Conservation (phyloP, 1,140 invertebrate species). For the Drosophila repletoides region DNA sequence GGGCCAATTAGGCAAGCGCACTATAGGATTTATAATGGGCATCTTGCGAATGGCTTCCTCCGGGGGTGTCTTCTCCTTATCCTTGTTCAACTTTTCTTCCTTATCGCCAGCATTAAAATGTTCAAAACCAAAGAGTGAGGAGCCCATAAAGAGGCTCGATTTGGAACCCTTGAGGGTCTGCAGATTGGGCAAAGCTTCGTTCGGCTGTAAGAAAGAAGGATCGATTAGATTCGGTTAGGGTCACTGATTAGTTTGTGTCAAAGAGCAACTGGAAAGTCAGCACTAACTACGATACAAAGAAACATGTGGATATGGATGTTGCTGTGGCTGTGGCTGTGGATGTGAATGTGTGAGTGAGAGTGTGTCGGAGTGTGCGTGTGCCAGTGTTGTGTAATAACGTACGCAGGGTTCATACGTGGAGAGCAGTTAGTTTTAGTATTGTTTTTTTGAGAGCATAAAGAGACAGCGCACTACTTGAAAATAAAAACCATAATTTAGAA, state of each 20-base stretch:
- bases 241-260: slow-evolving; percentile 41
- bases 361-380: slow-evolving; percentile 37
- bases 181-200: slow-evolving; percentile 82
- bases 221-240: slow-evolving; percentile 35
- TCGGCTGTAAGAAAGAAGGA: slow-evolving; percentile 80
- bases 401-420: slow-evolving; percentile 46
- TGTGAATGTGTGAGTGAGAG: slow-evolving; percentile 10
- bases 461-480: slow-evolving; percentile 56
- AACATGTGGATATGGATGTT: slow-evolving; percentile 55
- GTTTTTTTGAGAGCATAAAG: slow-evolving; percentile 16
- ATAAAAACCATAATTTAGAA: slow-evolving; percentile 35
- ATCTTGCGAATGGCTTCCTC: slow-evolving; percentile 86
- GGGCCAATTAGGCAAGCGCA: slow-evolving; percentile 93
- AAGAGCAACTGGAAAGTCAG: slow-evolving; percentile 76
- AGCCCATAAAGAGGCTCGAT: slow-evolving; percentile 83
- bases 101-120: slow-evolving; percentile 47
- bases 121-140: slow-evolving; percentile 73
- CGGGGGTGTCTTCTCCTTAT: slow-evolving; percentile 78
- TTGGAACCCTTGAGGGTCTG: slow-evolving; percentile 85
- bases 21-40: slow-evolving; percentile 95
- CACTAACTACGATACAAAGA: slow-evolving; percentile 79
- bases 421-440: slow-evolving; percentile 40
- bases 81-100: slow-evolving; percentile 59
- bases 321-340: slow-evolving; percentile 2
- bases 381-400: slow-evolving; percentile 46